Evolutionary conservation across 2,888 invertebrate genomes (phyloP).

Genomic region (Drosophila nr. perissopoda): DNA sequence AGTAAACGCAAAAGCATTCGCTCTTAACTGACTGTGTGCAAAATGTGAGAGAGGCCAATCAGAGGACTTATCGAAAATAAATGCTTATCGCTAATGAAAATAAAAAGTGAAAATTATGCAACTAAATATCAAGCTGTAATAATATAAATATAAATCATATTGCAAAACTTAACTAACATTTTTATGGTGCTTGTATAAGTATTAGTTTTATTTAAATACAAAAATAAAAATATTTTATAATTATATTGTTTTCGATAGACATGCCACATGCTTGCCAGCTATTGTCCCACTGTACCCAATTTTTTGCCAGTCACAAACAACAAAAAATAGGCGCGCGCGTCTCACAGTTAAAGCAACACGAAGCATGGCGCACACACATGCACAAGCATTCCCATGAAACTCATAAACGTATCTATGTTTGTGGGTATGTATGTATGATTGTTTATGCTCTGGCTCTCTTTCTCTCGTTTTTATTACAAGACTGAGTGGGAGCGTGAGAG

Average conservation of each 20-base stretch:
- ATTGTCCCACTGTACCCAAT: slow-evolving; percentile 46
- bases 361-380: slow-evolving; percentile 16
- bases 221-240: neutral
- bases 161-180: neutral
- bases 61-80: slow-evolving; percentile 47
- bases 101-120: neutral
- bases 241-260: neutral
- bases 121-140: neutral
- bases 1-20: slow-evolving; percentile 15
- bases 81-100: slow-evolving; percentile 7
- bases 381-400: slow-evolving; percentile 9
- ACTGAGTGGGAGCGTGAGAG: slow-evolving; percentile 48
- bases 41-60: slow-evolving; percentile 25
- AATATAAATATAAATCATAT: neutral
- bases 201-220: neutral
- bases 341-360: slow-evolving; percentile 10
- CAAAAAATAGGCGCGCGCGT: slow-evolving; percentile 32
- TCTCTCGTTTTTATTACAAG: slow-evolving; percentile 55
- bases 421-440: slow-evolving; percentile 7
- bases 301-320: slow-evolving; percentile 63
- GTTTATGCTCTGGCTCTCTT: slow-evolving; percentile 29
- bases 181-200: too few species aligned
- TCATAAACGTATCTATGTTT: neutral
- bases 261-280: slow-evolving; percentile 5
- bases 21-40: slow-evolving; percentile 32